Evolutionary conservation across 2,113 vertebrate species (phyloP), one percentile per base, ranked within the genome.

Genomic region (Nesogale talazaci): DNA sequence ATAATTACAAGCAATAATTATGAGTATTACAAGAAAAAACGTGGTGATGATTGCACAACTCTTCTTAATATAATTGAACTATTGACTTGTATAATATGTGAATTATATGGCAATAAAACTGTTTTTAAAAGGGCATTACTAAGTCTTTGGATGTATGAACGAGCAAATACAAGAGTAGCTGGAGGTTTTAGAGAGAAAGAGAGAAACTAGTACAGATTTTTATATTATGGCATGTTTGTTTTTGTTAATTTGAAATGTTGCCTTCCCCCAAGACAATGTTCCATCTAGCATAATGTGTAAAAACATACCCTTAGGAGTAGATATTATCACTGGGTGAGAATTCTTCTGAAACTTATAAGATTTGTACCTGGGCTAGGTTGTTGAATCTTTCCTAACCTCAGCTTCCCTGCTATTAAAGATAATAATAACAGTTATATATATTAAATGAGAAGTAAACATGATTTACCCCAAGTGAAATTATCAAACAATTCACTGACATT

Each of bases 361-460:
- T 27, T 4, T 11, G 4, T 36, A 46, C 29, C 15, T 72, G 77
- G 69, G 22, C 82, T 34, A 86, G 17, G 4, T 69, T 89, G 6
- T 6, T 19, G 52, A 40, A 65, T 6, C 12, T 86, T 34, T 82
- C 8, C 40, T 77, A 85, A 82, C 42, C n/a, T 84, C 77, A 9
- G 12, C 63, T 72, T 93, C n/a, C 10, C 74, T 36, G 65, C 52
- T 92, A 38, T 76, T 86, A 90, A 90, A 85, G 34, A 76, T 10
- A 88, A 61, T 17, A 75, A 29, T 20, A 72, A 20, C 23, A 78
- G 6, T 29, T 88, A 57, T 12, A 69, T 56, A 70, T 88, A 83
- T 86, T 61, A 74, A 92, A 25, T 79, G 12, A 63, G 87, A 84
- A 89, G 9, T 59, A 87, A 95, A 79, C 27, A 85, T 9, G 72